A percentile compares a stretch with the other conserved stretches of the same genome.
Evolutionary conservation across 2,888 invertebrate genomes (phyloP).

Genomic region (Volucella bombylans): DNA sequence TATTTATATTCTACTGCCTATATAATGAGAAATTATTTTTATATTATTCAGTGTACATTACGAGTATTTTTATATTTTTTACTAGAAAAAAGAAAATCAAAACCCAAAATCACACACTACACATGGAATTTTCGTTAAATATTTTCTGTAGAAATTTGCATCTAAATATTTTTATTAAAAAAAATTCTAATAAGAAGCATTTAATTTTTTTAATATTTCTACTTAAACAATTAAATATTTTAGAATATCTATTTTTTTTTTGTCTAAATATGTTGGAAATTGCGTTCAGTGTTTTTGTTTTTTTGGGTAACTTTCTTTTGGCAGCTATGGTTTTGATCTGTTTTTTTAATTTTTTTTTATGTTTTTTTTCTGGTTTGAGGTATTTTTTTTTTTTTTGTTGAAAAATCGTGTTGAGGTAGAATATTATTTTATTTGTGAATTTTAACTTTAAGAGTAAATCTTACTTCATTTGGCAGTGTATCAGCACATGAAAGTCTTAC

Average conservation of each 20-base stretch:
- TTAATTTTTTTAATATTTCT: slow-evolving; percentile 33
- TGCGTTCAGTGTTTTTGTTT: slow-evolving; percentile 18
- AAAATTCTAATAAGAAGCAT: slow-evolving; percentile 61
- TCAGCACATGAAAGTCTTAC: slow-evolving; percentile 62
- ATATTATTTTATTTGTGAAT: slow-evolving; percentile 31
- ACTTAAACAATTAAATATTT: slow-evolving; percentile 22
- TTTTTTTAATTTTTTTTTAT: slow-evolving; percentile 11
- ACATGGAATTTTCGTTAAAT: slow-evolving; percentile 33
- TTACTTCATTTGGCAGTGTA: slow-evolving; percentile 57
- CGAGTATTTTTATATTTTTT: slow-evolving; percentile 21
- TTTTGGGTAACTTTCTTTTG: slow-evolving; percentile 20
- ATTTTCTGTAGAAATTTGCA: slow-evolving; percentile 68
- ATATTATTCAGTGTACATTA: not conserved
- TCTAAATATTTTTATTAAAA: slow-evolving; percentile 67
- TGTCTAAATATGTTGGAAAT: slow-evolving; percentile 27
- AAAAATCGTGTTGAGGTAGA: slow-evolving; percentile 59
- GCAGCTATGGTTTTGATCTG: slow-evolving; percentile 10
- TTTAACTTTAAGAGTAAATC: slow-evolving; percentile 16
- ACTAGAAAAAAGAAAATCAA: not conserved
- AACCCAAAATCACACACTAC: slow-evolving; percentile 51
- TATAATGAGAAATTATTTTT: slow-evolving; percentile 8
- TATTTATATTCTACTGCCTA: slow-evolving; percentile 35
- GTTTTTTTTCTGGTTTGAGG: slow-evolving; percentile 32
- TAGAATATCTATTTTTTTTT: slow-evolving; percentile 9
- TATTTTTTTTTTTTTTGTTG: slow-evolving; percentile 23